These are phyloP conservation scores for Hypomecis atomaria DNA, from an alignment of 2,888 invertebrate species.

Conservation along the genomic window DNA sequence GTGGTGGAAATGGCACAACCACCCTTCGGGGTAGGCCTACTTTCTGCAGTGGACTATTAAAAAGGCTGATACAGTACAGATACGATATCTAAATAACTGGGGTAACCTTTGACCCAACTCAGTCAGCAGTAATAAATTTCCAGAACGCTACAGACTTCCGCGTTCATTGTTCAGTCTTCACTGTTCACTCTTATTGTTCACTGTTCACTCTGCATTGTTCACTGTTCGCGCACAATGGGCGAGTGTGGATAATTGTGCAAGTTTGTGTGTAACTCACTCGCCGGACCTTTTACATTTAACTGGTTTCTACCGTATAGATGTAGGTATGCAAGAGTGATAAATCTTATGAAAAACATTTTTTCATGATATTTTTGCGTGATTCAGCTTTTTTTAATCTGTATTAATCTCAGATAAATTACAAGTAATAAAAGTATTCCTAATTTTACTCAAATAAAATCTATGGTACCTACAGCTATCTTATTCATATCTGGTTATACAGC, in stretches of 20 bases:
- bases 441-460: too few species aligned
- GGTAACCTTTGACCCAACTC: not conserved
- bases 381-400: too few species aligned
- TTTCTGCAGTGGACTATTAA: too few species aligned
- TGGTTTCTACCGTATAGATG: conserved; percentile 37
- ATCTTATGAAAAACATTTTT: not conserved
- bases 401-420: too few species aligned
- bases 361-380: too few species aligned
- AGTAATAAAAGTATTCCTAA: too few species aligned
- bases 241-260: conserved; percentile 58
- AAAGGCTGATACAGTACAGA: too few species aligned
- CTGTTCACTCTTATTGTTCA: not conserved
- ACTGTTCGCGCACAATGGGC: conserved; percentile 38
- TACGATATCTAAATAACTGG: too few species aligned
- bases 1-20: too few species aligned
- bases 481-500: too few species aligned
- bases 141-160: conserved; percentile 15
- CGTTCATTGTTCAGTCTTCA: conserved; percentile 9
- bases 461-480: too few species aligned
- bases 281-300: conserved; percentile 28
- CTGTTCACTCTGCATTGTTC: conserved; percentile 1
- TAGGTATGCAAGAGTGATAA: conserved; percentile 31
- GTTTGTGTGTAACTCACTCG: conserved; percentile 57
- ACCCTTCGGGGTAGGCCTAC: too few species aligned
- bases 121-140: not conserved